Evolutionary conservation across 2,888 invertebrate species (phyloP).

Genomic region (Nomada fucata): DNA sequence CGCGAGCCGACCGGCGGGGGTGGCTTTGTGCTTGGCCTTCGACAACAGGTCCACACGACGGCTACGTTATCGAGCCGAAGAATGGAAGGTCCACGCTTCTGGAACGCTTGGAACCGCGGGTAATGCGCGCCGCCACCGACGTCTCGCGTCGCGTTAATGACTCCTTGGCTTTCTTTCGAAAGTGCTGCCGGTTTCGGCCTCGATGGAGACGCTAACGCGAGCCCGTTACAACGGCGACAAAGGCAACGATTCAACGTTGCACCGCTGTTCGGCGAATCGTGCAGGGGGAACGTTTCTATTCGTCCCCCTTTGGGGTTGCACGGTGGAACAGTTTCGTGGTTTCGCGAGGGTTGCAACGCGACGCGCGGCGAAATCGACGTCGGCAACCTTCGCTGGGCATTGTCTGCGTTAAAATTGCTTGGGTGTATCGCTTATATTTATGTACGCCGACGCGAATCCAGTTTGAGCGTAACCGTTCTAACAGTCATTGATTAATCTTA

Average conservation of each 20-base stretch:
- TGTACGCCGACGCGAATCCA: too few relatives aligned
- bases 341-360: not conserved
- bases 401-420: too few relatives aligned
- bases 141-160: constrained; percentile 32
- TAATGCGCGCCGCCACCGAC: not conserved
- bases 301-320: not conserved
- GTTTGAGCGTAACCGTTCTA: too few relatives aligned
- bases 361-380: not conserved
- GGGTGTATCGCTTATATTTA: too few relatives aligned
- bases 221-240: not conserved
- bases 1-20: constrained; percentile 37
- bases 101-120: constrained; percentile 37
- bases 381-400: too few relatives aligned
- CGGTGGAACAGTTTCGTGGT: not conserved
- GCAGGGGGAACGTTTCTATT: not conserved
- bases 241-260: too few relatives aligned
- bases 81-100: constrained; percentile 50
- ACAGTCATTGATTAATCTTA: too few relatives aligned
- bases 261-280: not conserved
- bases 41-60: constrained; percentile 64
- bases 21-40: constrained; percentile 72
- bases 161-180: constrained; percentile 8
- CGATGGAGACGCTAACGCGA: constrained; percentile 5
- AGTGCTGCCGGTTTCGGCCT: not conserved
- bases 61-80: constrained; percentile 46